A percentile compares a stretch with the other conserved stretches of the same genome.
These are phyloP conservation scores for Branchipolynoe longqiensis DNA, from an alignment of 2,888 invertebrate species.

Conservation along the genomic window DNA sequence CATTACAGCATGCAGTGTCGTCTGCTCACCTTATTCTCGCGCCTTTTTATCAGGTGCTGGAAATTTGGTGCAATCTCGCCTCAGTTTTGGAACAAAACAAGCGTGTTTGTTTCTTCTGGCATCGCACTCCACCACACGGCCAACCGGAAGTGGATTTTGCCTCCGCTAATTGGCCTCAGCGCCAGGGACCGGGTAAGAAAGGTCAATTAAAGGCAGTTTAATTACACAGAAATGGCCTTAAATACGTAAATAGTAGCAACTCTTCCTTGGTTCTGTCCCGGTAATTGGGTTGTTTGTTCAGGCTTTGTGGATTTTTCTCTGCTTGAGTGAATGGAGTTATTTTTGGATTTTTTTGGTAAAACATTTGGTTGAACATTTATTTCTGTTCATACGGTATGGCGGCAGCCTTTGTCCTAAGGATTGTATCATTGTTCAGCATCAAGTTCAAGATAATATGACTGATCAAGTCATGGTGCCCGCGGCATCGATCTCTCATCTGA, in stretches of 20 bases:
- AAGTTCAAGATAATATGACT: too few species aligned
- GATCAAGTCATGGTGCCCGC: too few species aligned
- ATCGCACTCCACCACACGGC: too few species aligned
- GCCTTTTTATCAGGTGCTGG: neutral
- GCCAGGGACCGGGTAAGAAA: neutral
- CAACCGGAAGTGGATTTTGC: conserved; percentile 1
- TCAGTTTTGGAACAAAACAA: conserved; percentile 27
- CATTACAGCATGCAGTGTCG: neutral
- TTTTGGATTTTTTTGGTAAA: too few species aligned
- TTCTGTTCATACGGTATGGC: too few species aligned
- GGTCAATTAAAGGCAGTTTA: conserved; percentile 29
- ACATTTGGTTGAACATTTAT: too few species aligned
- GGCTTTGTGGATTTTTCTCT: too few species aligned
- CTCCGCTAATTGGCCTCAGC: neutral
- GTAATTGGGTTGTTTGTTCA: neutral
- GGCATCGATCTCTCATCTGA: too few species aligned
- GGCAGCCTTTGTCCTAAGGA: too few species aligned
- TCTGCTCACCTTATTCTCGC: neutral
- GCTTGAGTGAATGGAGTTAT: too few species aligned
- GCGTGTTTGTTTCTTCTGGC: neutral
- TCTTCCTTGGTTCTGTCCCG: neutral
- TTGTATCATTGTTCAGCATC: too few species aligned
- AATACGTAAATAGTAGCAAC: too few species aligned
- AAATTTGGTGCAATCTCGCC: conserved; percentile 28
- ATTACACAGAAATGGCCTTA: neutral